Conservation (phyloP, 2,888 invertebrate genomes). For the Oconnorella tubifera region DNA sequence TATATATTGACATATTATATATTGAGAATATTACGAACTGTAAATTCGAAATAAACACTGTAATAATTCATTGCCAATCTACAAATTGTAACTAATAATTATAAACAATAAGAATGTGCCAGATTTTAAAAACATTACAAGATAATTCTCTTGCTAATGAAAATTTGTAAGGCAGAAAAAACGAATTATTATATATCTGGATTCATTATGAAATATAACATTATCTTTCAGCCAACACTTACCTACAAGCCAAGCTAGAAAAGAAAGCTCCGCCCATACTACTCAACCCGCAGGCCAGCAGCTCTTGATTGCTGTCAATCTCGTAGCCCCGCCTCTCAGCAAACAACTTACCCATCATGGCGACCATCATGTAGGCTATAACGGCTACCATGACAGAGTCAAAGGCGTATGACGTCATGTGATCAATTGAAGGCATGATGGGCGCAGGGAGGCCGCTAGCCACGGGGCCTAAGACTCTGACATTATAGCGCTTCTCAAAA, state of each 20-base stretch:
- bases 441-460: slow-evolving; percentile 45
- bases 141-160: no score
- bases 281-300: slow-evolving; percentile 55
- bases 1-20: no score
- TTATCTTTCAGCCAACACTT: no score
- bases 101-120: no score
- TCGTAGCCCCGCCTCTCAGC: slow-evolving; percentile 56
- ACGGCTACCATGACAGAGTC: slow-evolving; percentile 50
- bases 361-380: slow-evolving; percentile 51
- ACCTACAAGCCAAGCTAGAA: slow-evolving; percentile 51
- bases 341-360: slow-evolving; percentile 55
- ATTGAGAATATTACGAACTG: no score
- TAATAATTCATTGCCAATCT: no score
- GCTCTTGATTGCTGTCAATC: slow-evolving; percentile 49
- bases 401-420: slow-evolving; percentile 39
- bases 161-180: no score
- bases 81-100: no score
- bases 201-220: no score
- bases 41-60: no score
- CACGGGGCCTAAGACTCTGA: slow-evolving; percentile 42
- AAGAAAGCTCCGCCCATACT: slow-evolving; percentile 54
- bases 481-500: slow-evolving; percentile 37
- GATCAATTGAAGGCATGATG: slow-evolving; percentile 40
- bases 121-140: no score
- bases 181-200: no score